Evolutionary conservation across 2,888 invertebrate species (phyloP), one percentile per base, ranked within the genome.

Genomic region (Nemoura dubitans): DNA sequence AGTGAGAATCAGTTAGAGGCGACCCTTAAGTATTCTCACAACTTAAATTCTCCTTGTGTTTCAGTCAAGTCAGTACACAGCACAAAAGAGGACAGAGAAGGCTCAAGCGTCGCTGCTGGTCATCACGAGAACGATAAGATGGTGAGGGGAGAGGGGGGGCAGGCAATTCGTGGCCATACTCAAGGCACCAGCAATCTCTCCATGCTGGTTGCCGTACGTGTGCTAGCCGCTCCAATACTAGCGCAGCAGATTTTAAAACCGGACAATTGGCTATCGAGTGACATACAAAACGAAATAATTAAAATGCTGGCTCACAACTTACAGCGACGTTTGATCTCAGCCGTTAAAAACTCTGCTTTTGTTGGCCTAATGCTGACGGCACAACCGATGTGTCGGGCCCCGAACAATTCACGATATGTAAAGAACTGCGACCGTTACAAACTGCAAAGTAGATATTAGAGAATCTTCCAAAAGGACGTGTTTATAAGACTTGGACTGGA

Each of bases 211-310:
- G 78, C 87, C 36, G 87, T 87, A 28, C 27, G 87, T 16, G 76
- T 30, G 26, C 6, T 43, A 25, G 87, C 87, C 25, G 29, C 77
- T 14, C 87, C 87, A 21, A 80, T 30, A 21, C 42, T 87, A 14
- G 29, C 59, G 25, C 29, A 78, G 25, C 87, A 87, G 87, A 10
- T 87, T 7, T 29, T 25, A 77, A 87, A 77, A 36, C 28, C 85
- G 30, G 87, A 87, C 76, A 87, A 85, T 0, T 87, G 87, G 87
- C 25, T 85, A 21, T 87, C 85, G 76, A 43, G 42, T 27, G 87
- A 87, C 36, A 85, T 87, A 14, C 87, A 87, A 85, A 87, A 87
- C 76, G 87, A 87, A 76, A 85, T 87, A 27, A 28, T 87, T 27
- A 27, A 87, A 87, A 87, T 87, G 28, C 77, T 87, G 85, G 86